Evolutionary conservation across 2,113 vertebrate species (phyloP).

Genomic region (Leuciscus idus): DNA sequence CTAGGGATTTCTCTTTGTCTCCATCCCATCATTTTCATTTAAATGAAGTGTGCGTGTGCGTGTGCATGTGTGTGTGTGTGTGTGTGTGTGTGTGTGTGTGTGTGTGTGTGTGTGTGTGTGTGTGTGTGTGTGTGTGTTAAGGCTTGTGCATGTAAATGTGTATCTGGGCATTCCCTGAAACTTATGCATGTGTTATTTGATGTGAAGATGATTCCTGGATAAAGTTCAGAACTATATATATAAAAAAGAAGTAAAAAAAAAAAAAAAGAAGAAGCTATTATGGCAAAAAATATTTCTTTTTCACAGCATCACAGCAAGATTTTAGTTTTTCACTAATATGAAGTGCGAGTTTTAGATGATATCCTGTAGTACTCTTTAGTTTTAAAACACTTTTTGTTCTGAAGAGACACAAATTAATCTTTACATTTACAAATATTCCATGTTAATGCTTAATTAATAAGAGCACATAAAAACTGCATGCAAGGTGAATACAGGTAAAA

Average conservation of each 20-base stretch:
- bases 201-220: neutral
- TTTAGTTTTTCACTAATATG: neutral
- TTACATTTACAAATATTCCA: neutral
- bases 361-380: neutral
- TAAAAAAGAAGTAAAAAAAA: too few species aligned
- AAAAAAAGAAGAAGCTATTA: too few species aligned
- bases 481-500: neutral
- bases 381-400: neutral
- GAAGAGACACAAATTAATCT: neutral
- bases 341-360: neutral
- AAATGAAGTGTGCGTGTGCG: neutral
- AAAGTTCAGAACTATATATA: neutral
- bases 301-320: neutral
- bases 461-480: neutral
- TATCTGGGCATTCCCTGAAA: neutral
- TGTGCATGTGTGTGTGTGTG: neutral
- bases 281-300: too few species aligned
- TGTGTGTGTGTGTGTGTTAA: neutral
- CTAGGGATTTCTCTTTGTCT: neutral
- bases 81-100: too few species aligned
- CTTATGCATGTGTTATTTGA: neutral
- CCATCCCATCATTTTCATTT: neutral
- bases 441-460: neutral
- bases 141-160: neutral
- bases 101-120: too few species aligned